These are phyloP conservation scores for Metaphire vulgaris DNA, from an alignment of 1,140 invertebrate genomes.

Conservation along the genomic window DNA sequence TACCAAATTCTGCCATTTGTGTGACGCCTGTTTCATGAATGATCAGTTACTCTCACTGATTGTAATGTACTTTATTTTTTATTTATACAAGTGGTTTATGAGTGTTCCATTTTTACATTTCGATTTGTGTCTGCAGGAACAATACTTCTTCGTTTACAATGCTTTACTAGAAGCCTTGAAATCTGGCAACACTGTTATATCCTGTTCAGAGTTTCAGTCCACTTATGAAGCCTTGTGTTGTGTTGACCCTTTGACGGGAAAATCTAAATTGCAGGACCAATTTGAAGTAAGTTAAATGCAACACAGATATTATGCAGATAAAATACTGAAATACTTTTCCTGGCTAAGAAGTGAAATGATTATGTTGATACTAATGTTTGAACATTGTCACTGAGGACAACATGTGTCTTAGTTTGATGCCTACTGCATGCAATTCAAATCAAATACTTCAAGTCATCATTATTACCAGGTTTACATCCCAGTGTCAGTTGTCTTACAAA, in stretches of 20 bases:
- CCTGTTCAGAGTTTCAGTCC: slow-evolving; percentile 6
- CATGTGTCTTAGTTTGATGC: too few relatives aligned
- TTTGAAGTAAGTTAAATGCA: slow-evolving; percentile 23
- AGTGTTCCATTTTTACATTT: too few relatives aligned
- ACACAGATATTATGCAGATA: too few relatives aligned
- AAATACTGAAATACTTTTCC: background rate
- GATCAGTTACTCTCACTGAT: background rate
- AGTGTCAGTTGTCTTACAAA: too few relatives aligned
- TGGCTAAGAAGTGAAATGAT: background rate
- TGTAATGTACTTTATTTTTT: background rate
- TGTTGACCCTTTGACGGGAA: slow-evolving; percentile 1
- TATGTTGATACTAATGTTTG: background rate
- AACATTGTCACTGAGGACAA: too few relatives aligned
- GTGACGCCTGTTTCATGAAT: background rate
- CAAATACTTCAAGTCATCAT: background rate
- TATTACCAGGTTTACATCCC: background rate
- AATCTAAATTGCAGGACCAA: slow-evolving; percentile 17
- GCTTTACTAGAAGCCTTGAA: slow-evolving; percentile 10
- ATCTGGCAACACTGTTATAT: slow-evolving; percentile 15
- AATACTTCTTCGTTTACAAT: slow-evolving; percentile 10
- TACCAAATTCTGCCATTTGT: too few relatives aligned
- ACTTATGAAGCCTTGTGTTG: background rate
- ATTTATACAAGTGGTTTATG: background rate
- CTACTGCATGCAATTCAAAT: background rate
- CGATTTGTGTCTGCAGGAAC: slow-evolving; percentile 3